These are phyloP conservation scores for Zaprionus africanus DNA, from an alignment of 1,140 invertebrate genomes.

Conservation along the genomic window DNA sequence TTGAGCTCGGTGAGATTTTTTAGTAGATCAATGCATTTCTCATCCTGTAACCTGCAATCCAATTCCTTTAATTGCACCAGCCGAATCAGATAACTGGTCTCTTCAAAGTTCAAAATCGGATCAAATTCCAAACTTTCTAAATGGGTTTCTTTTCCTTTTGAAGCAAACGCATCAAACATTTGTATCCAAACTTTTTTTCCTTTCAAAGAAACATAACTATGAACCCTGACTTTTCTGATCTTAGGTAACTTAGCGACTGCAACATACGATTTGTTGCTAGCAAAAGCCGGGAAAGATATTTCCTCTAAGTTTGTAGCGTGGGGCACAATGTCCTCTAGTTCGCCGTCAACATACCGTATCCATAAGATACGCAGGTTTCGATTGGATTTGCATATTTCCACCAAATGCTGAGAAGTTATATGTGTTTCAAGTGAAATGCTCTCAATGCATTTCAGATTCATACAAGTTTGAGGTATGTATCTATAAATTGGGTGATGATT, in stretches of 20 bases:
- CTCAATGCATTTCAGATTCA: not conserved
- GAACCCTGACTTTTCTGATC: constrained; percentile 3
- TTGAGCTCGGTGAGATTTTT: constrained; percentile 20
- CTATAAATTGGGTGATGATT: not conserved
- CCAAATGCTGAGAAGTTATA: not conserved
- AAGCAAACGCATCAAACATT: constrained; percentile 10
- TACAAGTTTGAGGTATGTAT: not conserved
- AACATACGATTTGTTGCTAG: not conserved
- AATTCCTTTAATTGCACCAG: constrained; percentile 6
- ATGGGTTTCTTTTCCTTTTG: not conserved
- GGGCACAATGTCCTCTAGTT: not conserved
- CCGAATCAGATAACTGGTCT: constrained; percentile 16
- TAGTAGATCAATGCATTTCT: constrained; percentile 25
- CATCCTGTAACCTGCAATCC: constrained; percentile 16
- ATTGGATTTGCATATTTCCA: not conserved
- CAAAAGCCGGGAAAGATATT: not conserved
- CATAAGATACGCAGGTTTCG: not conserved
- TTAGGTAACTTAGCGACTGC: not conserved
- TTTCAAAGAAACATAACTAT: not conserved
- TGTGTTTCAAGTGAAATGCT: not conserved
- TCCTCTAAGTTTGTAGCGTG: not conserved
- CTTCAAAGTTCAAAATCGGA: constrained; percentile 2
- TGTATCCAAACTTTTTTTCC: not conserved
- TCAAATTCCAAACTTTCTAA: constrained; percentile 7
- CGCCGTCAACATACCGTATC: not conserved